A percentile compares a stretch with the other conserved stretches of the same genome.
phyloP scores from a whole-genome alignment of 2,888 invertebrate species.

The Corythucha ciliata region DNA sequence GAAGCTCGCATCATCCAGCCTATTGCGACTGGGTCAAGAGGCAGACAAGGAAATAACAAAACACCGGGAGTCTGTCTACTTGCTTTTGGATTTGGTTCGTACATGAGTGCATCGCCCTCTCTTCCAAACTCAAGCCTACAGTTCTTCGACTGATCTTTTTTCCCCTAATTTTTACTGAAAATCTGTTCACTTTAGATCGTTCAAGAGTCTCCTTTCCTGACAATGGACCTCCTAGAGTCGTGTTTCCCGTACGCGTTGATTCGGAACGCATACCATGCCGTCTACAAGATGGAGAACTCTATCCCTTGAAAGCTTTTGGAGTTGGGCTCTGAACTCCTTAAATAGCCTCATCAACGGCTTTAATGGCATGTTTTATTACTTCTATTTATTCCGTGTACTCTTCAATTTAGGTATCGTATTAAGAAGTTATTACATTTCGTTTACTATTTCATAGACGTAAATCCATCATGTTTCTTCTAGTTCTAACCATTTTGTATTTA shows the following conservation, averaged over 20 bases:
- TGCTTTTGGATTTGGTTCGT: constrained; percentile 70
- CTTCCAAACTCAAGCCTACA: too few species aligned
- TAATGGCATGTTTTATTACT: too few species aligned
- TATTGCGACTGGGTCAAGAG: constrained; percentile 89
- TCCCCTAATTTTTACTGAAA: neutral
- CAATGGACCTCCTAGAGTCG: constrained; percentile 96
- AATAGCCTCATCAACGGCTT: too few species aligned
- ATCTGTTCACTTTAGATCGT: constrained; percentile 59
- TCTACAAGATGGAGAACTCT: constrained; percentile 78
- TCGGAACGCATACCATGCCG: constrained; percentile 94
- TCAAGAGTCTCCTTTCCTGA: constrained; percentile 94
- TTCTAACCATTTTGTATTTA: too few species aligned
- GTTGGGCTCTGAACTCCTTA: too few species aligned
- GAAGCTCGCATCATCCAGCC: constrained; percentile 84
- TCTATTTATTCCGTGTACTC: too few species aligned
- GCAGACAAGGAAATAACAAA: constrained; percentile 87
- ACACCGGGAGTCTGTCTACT: constrained; percentile 93
- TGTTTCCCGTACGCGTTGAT: constrained; percentile 98
- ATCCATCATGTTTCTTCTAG: too few species aligned
- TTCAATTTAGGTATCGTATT: too few species aligned
- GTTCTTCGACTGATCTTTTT: too few species aligned
- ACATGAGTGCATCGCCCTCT: too few species aligned
- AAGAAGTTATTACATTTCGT: too few species aligned
- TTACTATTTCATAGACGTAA: too few species aligned
- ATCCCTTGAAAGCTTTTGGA: constrained; percentile 24